Evolutionary conservation across 2,113 vertebrate species (phyloP).

Genomic region (Elgaria multicarinata): DNA sequence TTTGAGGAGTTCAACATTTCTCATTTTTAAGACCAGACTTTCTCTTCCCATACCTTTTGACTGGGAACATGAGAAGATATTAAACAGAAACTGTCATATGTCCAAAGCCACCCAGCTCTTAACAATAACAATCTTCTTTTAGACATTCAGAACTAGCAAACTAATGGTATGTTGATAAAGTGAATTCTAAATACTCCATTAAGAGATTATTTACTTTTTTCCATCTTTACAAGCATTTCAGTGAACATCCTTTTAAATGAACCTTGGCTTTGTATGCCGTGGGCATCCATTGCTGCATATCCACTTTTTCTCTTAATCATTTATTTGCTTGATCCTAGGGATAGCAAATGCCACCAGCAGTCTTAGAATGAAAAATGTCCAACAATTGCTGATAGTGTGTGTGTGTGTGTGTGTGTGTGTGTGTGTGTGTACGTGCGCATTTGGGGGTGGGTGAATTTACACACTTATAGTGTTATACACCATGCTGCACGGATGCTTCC

Average conservation of each 20-base stretch:
- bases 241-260: constrained; percentile 1
- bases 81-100: constrained; percentile 25
- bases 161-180: not conserved
- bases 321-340: constrained; percentile 5
- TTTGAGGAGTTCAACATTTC: not conserved
- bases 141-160: not conserved
- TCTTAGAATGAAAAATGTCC: not conserved
- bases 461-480: not conserved
- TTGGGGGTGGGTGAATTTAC: not conserved
- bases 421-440: too few species aligned
- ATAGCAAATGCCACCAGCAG: not conserved
- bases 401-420: not conserved
- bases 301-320: constrained; percentile 6
- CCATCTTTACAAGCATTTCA: constrained; percentile 2
- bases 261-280: not conserved
- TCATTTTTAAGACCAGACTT: not conserved
- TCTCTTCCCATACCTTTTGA: not conserved
- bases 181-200: constrained; percentile 4
- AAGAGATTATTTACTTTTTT: constrained; percentile 23
- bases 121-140: constrained; percentile 1
- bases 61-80: not conserved
- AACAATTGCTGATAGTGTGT: not conserved
- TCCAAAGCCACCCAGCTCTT: constrained; percentile 10
- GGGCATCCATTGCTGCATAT: not conserved
- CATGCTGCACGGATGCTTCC: not conserved